Evolutionary conservation across 2,113 vertebrate genomes (phyloP), one percentile per base, ranked within the genome.

Genomic region (Microtus pennsylvanicus): DNA sequence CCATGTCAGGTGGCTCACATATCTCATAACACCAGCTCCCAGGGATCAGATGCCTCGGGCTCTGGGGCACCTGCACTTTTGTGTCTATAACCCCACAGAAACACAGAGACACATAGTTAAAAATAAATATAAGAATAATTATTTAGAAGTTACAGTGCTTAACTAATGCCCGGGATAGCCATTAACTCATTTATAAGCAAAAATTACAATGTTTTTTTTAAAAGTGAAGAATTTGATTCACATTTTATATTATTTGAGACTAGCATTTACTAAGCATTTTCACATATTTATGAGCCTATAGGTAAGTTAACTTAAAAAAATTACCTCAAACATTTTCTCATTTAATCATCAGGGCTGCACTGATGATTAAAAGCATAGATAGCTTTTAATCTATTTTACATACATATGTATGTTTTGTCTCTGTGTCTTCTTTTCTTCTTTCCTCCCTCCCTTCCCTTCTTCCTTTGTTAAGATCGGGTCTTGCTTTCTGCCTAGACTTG

Each of bases 171-270:
- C 47, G 5, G 12, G 2, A 81, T 76, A 75, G 38, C n/a, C 5
- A 17, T 89, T 45, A 55, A 10, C n/a, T 86, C 50, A 85, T 81
- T 93, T 91, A 70, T 81, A 61, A 90, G 9, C 58, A 89, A 72
- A 85, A 24, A 94, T 58, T 61, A 94, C n/a, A 95, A 45, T 87
- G 21, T 89, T 94, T 97, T n/a, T 70, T 52, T 21, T 65, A 63
- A 65, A 95, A 86, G 28, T 80, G 52, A 88, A 94, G 35, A 70
- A 78, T 92, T 52, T 58, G 22, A 70, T 58, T 94, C 13, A 93
- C 82, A 94, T 35, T 89, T 87, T 91, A 72, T 91, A 81, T 81
- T 55, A 61, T 75, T 91, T 61, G 74, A 7, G 33, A 38, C 89
- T 86, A 76, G 70, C 28, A 90, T 76, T 1, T 65, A 33, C 70